Conservation (phyloP, 2,888 invertebrate species). For the Caenorhabditis sp. region DNA sequence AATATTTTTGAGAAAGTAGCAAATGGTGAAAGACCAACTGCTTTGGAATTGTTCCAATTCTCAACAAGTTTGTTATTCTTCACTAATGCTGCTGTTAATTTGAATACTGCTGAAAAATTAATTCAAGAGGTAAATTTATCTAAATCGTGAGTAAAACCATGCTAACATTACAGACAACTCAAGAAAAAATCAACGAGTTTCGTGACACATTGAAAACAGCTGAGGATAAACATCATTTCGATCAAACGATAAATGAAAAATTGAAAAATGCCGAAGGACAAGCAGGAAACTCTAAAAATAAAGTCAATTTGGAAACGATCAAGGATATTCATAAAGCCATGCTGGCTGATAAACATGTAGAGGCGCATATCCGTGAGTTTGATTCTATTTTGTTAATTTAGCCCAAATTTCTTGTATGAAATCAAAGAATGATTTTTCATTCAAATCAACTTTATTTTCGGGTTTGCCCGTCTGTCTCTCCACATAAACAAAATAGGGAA, state of each 20-base stretch:
- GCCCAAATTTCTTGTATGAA: no score
- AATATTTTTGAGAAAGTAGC: conserved; percentile 48
- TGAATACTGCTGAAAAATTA: conserved; percentile 41
- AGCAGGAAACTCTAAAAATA: conserved; percentile 23
- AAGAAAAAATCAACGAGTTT: conserved; percentile 39
- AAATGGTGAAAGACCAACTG: conserved; percentile 39
- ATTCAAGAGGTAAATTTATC: conserved; percentile 27
- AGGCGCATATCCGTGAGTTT: conserved; percentile 30
- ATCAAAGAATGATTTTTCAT: no score
- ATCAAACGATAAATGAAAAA: conserved; percentile 37
- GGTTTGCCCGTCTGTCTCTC: no score
- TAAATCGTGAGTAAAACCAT: no score
- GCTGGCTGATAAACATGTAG: conserved; percentile 39
- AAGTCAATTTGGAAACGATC: conserved; percentile 34
- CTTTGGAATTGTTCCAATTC: conserved; percentile 44
- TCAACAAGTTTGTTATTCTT: conserved; percentile 42
- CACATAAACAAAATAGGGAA: no score
- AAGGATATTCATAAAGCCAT: conserved; percentile 43
- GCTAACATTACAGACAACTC: conserved; percentile 34
- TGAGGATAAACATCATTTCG: conserved; percentile 34
- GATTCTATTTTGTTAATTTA: not conserved
- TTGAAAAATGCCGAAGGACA: conserved; percentile 40
- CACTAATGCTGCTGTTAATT: conserved; percentile 40
- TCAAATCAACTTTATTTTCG: no score
- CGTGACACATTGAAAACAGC: conserved; percentile 31